Evolutionary conservation across 2,888 invertebrate species (phyloP).

Genomic region (Darwinula stevensoni): DNA sequence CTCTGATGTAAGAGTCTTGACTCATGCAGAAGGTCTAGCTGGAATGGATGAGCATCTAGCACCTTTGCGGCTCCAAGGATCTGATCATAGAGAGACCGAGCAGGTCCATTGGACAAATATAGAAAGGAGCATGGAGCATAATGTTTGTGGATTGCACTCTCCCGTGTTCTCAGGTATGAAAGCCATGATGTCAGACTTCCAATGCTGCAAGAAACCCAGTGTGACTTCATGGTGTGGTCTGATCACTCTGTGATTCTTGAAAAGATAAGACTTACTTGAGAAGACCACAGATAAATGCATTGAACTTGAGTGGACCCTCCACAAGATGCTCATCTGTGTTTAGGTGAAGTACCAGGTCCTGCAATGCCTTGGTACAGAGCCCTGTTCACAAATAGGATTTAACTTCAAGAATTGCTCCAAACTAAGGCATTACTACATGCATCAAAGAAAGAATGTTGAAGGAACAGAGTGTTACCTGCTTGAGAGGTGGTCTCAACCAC

Average conservation of each 20-base stretch:
- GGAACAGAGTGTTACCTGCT: constrained; percentile 29
- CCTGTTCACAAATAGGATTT: constrained; percentile 18
- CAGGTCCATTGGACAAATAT: constrained; percentile 26
- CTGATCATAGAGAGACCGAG: constrained; percentile 31
- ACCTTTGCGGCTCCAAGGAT: constrained; percentile 46
- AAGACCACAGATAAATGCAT: constrained; percentile 58
- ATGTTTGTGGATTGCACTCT: constrained; percentile 46
- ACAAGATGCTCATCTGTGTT: constrained; percentile 51
- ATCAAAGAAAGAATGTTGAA: no score
- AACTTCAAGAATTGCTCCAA: neutral
- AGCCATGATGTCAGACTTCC: constrained; percentile 72
- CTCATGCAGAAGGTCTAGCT: constrained; percentile 47
- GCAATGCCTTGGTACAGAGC: constrained; percentile 47
- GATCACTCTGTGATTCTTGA: no score
- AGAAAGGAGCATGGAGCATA: constrained; percentile 45
- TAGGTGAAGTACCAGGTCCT: constrained; percentile 49
- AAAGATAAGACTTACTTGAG: constrained; percentile 43
- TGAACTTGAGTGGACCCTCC: constrained; percentile 57
- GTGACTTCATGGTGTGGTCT: no score
- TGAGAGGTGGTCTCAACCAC: constrained; percentile 63
- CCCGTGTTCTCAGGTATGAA: constrained; percentile 51
- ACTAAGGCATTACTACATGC: neutral
- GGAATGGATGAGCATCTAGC: constrained; percentile 44
- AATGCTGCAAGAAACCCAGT: constrained; percentile 27
- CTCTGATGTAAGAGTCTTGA: constrained; percentile 42